Base-by-base conservation (phyloP, 2,888 invertebrate genomes). In the Pachymerium ferrugineum region DNA sequence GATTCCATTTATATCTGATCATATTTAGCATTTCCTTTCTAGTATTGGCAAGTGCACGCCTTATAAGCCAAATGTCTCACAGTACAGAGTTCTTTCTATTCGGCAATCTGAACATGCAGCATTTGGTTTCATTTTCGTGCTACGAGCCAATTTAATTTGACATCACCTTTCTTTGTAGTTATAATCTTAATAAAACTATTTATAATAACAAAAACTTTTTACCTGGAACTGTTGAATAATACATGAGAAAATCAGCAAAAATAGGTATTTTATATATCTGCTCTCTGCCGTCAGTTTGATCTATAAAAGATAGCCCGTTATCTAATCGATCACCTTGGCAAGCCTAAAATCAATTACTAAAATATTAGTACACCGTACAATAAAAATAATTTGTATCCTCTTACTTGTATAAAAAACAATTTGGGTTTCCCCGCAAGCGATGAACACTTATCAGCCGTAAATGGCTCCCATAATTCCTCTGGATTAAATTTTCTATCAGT, bases 341-440 rank as follows among this genome's bases (percentile, higher is more conserved):
- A 4, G 71, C 71, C 71, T 71, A 35, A 71, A 35, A 71, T 16
- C 22, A 70, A 70, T 70, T 30, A 14, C 8, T n/a, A 19, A 69
- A 8, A 19, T 12, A 70, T 30, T 3, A 29, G 14, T 14, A 70
- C 29, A 16, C 12, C 1, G 16, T n/a, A 70, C 16, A 70, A 29
- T n/a, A 16, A 5, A 70, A 4, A 4, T 30, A 3, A 70, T 28
- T 70, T 29, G 14, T 14, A 1, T 1, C 12, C 22, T 70, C 73
- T 77, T 79, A 88, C 89, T 83, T 90, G 89, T 77, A 90, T 86
- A 77, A 90, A 88, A 80, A 90, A 89, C 31, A 90, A 77, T 80
- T 90, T 90, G 0, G 90, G 94, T 82, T 94, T 94, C 31, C 95
- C 96, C 78, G 93, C 93, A 67, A 97, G 85, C 28, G 90, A 85